Evolutionary conservation across 1,140 invertebrate genomes (phyloP).

Genomic region (Trichonephila inaurata): DNA sequence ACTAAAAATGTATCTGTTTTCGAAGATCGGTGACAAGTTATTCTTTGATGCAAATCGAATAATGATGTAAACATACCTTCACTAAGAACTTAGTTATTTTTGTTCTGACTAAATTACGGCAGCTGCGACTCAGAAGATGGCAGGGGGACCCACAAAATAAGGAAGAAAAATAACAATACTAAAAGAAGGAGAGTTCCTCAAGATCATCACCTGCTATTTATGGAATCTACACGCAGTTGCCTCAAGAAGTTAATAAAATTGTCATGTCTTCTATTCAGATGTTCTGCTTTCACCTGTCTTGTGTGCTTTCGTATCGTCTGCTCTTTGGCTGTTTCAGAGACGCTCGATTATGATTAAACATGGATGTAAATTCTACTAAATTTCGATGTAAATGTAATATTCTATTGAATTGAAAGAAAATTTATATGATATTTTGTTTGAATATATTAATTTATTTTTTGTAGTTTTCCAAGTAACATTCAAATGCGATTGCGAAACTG

Average conservation of each 20-base stretch:
- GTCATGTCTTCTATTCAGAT: slow-evolving; percentile 45
- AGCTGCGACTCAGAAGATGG: slow-evolving; percentile 26
- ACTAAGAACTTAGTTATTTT: slow-evolving; percentile 27
- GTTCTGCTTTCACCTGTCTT: slow-evolving; percentile 8
- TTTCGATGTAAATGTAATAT: not conserved
- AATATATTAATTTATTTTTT: no score
- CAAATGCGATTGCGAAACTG: no score
- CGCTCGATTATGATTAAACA: not conserved
- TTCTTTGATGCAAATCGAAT: not conserved
- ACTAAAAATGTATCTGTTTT: not conserved
- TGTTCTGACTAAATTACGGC: not conserved
- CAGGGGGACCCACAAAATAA: not conserved
- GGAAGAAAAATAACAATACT: no score
- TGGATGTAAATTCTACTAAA: not conserved
- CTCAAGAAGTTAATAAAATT: slow-evolving; percentile 35
- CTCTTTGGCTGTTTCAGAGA: not conserved
- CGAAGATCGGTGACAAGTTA: not conserved
- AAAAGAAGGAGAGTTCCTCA: not conserved
- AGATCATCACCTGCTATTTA: slow-evolving; percentile 45
- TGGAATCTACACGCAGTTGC: not conserved
- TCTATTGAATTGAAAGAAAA: not conserved
- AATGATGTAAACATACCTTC: not conserved
- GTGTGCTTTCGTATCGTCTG: not conserved
- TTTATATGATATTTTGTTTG: not conserved
- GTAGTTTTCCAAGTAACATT: no score